A percentile compares a stretch with the other conserved stretches of the same genome.
Evolutionary conservation across 2,113 vertebrate genomes (phyloP).

Genomic region (Andinoacara biseriatus): DNA sequence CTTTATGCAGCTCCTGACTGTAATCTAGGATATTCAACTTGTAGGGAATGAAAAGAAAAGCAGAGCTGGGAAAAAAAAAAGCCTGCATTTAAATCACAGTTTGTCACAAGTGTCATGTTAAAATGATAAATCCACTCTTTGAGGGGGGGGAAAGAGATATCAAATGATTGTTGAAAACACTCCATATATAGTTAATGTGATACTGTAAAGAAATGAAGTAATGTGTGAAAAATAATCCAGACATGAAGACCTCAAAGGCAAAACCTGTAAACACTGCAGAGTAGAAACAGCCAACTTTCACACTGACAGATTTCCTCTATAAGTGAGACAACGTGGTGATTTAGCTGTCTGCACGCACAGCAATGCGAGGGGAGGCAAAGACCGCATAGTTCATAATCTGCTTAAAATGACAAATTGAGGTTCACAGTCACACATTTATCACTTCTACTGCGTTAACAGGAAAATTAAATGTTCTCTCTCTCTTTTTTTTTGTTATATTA

Average conservation of each 20-base stretch:
- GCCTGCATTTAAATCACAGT: background rate
- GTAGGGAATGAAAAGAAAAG: background rate
- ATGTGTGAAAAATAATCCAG: background rate
- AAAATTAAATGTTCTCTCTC: background rate
- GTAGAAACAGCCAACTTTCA: background rate
- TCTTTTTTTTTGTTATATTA: background rate
- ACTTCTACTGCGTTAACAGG: background rate
- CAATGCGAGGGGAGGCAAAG: background rate
- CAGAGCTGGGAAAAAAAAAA: background rate
- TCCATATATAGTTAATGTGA: background rate
- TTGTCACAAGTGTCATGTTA: background rate
- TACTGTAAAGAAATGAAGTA: background rate
- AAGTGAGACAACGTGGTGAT: background rate
- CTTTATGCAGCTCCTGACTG: conserved; percentile 3
- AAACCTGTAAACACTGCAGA: background rate
- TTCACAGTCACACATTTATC: background rate
- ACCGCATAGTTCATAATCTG: background rate
- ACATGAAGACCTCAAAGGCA: background rate
- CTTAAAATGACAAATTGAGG: background rate
- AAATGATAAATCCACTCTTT: background rate
- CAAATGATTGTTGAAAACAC: background rate
- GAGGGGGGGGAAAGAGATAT: background rate
- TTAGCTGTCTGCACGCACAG: background rate
- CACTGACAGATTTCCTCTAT: background rate
- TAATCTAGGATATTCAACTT: conserved; percentile 10